Percentiles rank a stretch among this genome's conserved stretches.
Conservation (phyloP, 2,797 vertebrate genomes). For the Rachycentron canadum region DNA sequence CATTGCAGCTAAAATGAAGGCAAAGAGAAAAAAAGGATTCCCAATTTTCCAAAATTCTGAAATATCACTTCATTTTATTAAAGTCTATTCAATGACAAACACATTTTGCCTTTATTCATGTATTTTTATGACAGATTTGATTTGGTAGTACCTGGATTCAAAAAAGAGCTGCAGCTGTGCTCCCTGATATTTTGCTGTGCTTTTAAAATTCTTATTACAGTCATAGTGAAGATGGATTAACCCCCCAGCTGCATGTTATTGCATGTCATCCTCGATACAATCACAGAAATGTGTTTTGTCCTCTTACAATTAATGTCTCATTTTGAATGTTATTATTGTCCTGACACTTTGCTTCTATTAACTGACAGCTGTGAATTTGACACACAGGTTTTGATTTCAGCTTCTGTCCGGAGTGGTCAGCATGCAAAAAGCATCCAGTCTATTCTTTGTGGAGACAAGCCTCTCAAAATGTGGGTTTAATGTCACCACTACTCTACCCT, state of each 20-base stretch:
- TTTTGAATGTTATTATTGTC: not conserved
- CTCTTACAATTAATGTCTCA: not conserved
- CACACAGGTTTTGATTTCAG: conserved; percentile 83
- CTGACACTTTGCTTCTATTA: not conserved
- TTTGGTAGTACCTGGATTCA: too few species aligned
- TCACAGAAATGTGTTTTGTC: not conserved
- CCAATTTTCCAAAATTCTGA: too few species aligned
- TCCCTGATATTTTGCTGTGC: not conserved
- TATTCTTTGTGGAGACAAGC: conserved; percentile 85
- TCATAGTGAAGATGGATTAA: not conserved
- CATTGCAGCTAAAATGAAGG: not conserved
- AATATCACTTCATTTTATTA: too few species aligned
- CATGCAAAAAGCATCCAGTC: conserved; percentile 81
- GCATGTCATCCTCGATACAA: not conserved
- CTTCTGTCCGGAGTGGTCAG: conserved; percentile 85
- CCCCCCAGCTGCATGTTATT: not conserved
- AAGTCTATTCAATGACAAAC: too few species aligned
- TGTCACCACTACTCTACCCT: not conserved
- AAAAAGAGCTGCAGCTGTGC: conserved; percentile 25
- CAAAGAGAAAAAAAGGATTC: not conserved
- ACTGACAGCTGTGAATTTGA: conserved; percentile 26
- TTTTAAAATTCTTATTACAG: too few species aligned
- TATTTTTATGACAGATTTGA: too few species aligned
- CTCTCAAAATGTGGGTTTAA: conserved; percentile 81
- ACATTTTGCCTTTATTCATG: too few species aligned